A percentile compares a stretch with the other conserved stretches of the same genome.
phyloP scores from a whole-genome alignment of 64 coral and sea anemone genomes.

The Trachythela sp. region DNA sequence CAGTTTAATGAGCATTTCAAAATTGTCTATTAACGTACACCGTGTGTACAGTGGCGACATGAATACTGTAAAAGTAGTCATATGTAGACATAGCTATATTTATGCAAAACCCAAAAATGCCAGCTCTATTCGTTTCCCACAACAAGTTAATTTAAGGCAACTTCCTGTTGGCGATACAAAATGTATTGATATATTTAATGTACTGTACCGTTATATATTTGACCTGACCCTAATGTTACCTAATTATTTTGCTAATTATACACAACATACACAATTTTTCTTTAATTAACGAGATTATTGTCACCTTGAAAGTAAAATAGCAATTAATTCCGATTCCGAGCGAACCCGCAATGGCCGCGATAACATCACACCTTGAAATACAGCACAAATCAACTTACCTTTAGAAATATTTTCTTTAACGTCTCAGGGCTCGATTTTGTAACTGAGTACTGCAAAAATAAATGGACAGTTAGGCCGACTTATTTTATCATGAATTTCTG shows the following conservation, averaged over 20 bases:
- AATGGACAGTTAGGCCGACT: background rate
- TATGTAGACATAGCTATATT: too few species aligned
- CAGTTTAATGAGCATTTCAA: too few species aligned
- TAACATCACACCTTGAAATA: background rate
- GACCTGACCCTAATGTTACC: background rate
- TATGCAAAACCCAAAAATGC: too few species aligned
- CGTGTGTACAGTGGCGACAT: too few species aligned
- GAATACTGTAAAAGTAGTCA: too few species aligned
- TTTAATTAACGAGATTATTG: background rate
- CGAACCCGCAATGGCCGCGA: background rate
- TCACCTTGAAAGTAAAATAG: background rate
- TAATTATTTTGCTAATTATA: background rate
- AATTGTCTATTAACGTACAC: too few species aligned
- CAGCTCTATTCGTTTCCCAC: too few species aligned
- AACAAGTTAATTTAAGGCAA: too few species aligned
- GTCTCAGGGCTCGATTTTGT: background rate
- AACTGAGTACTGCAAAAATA: background rate
- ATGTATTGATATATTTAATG: too few species aligned
- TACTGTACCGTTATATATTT: too few species aligned
- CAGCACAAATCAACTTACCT: background rate
- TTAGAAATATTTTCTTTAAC: conserved; percentile 12
- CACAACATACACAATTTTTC: too few species aligned
- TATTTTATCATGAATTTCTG: background rate
- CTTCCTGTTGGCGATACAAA: too few species aligned
- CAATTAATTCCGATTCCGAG: background rate